Evolutionary conservation across 2,888 invertebrate genomes (phyloP).

Genomic region (Sceliomorpha sp.): DNA sequence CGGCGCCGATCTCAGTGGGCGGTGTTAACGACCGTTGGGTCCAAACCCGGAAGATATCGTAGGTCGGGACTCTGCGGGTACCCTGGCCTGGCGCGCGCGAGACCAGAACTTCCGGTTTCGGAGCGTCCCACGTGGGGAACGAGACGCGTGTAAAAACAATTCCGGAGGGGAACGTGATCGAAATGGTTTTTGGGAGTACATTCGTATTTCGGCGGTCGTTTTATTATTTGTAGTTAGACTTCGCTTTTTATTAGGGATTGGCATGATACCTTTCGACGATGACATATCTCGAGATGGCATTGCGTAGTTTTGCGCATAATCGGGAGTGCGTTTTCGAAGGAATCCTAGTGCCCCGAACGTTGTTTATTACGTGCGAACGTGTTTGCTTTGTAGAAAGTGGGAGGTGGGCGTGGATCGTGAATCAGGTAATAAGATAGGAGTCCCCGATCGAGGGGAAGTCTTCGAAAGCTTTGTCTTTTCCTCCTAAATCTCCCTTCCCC

Average conservation of each 20-base stretch:
- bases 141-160: conserved; percentile 38
- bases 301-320: conserved; percentile 12
- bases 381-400: conserved; percentile 52
- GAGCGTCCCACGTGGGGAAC: conserved; percentile 45
- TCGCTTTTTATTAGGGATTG: no score
- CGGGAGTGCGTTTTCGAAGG: conserved; percentile 14
- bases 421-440: conserved; percentile 58
- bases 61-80: conserved; percentile 65
- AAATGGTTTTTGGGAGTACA: no score
- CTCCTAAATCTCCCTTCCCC: conserved; percentile 54
- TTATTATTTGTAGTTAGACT: no score
- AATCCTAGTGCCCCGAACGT: no score
- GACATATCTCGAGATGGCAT: not conserved
- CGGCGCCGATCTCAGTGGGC: conserved; percentile 55
- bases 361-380: conserved; percentile 50
- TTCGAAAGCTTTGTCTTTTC: conserved; percentile 58
- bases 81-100: conserved; percentile 37
- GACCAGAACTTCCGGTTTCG: conserved; percentile 49
- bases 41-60: conserved; percentile 62
- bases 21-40: conserved; percentile 64
- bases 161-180: conserved; percentile 10
- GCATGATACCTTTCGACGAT: no score
- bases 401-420: conserved; percentile 56
- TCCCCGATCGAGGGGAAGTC: conserved; percentile 43
- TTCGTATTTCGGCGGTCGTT: no score